Percentiles rank a stretch among this genome's conserved stretches.
phyloP scores from a whole-genome alignment of 1,140 invertebrate species.

The Psix sp. region DNA sequence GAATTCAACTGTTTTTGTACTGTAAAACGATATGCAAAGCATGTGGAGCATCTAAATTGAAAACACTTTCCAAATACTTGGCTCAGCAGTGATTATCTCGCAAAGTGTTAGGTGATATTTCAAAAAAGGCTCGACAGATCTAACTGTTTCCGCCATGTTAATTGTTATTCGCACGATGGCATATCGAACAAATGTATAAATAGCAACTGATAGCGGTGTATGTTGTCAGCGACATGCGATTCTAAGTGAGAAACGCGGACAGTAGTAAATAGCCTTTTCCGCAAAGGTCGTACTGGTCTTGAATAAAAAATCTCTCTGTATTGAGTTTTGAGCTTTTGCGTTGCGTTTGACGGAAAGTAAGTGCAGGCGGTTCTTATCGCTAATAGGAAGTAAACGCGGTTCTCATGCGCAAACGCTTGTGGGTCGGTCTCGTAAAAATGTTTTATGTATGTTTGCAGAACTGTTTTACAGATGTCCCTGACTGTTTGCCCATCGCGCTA shows the following conservation, averaged over 20 bases:
- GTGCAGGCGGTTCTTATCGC: background rate
- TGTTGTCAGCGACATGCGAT: constrained; percentile 56
- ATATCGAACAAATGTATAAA: constrained; percentile 56
- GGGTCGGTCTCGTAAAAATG: background rate
- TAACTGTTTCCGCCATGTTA: constrained; percentile 50
- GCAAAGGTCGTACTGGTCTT: constrained; percentile 47
- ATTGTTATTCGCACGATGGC: constrained; percentile 48
- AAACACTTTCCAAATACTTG: constrained; percentile 12
- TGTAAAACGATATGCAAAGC: too few relatives aligned
- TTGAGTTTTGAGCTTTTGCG: constrained; percentile 26
- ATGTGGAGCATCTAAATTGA: too few relatives aligned
- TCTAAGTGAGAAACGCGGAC: constrained; percentile 49
- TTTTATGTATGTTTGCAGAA: background rate
- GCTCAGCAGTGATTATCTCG: constrained; percentile 30
- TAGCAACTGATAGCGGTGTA: constrained; percentile 59
- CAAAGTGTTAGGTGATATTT: too few relatives aligned
- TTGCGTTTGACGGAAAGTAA: constrained; percentile 27
- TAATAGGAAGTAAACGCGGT: constrained; percentile 19
- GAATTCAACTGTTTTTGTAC: too few relatives aligned
- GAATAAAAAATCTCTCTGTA: constrained; percentile 43
- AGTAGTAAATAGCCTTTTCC: constrained; percentile 53
- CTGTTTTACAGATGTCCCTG: background rate
- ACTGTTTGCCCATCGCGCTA: background rate
- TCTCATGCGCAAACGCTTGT: constrained; percentile 1
- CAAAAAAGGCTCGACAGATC: too few relatives aligned